Evolutionary conservation across 2,888 invertebrate species (phyloP).

Genomic region (Bugulina stolonifera): DNA sequence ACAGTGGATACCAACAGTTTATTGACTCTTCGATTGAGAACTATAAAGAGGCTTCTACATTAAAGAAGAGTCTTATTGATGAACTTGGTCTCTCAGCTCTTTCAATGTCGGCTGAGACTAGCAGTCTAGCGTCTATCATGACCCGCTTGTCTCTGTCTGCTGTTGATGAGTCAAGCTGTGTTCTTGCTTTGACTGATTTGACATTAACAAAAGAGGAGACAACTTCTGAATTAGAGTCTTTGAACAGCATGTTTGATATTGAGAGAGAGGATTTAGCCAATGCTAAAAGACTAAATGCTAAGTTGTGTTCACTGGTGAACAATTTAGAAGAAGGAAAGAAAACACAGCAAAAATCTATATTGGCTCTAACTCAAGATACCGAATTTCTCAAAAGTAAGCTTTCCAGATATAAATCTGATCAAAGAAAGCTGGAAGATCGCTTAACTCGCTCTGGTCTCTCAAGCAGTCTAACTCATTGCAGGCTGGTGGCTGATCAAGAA

Average conservation of each 20-base stretch:
- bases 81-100: not conserved
- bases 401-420: not conserved
- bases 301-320: not conserved
- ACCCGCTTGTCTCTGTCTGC: not conserved
- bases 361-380: not conserved
- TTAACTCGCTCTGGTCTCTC: not conserved
- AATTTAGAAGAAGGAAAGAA: not conserved
- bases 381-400: not conserved
- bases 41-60: not conserved
- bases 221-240: not conserved
- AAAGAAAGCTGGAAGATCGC: not conserved
- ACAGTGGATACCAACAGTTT: not conserved
- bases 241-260: not conserved
- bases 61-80: not conserved
- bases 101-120: not conserved
- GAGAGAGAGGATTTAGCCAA: not conserved
- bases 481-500: not conserved
- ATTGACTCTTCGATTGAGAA: not conserved
- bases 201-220: conserved; percentile 1
- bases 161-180: not conserved
- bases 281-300: not conserved
- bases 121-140: not conserved
- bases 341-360: not conserved
- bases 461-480: not conserved
- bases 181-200: not conserved